A percentile compares a stretch with the other conserved stretches of the same genome.
These are phyloP conservation scores for Lasioglossum figueresi DNA, from an alignment of 2,888 invertebrate genomes.

Conservation along the genomic window DNA sequence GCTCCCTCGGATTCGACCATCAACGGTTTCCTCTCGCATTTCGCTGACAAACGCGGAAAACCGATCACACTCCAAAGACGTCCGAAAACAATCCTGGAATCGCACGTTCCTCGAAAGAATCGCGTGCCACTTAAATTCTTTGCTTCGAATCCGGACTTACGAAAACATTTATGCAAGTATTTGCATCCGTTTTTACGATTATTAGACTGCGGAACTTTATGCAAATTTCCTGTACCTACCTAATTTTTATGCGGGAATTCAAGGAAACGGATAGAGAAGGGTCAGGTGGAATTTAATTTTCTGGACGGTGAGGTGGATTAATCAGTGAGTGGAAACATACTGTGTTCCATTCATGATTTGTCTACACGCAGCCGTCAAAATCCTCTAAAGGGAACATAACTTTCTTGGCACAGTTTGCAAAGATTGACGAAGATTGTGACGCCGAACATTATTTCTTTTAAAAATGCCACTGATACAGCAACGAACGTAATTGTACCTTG, in stretches of 20 bases:
- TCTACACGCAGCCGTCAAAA: not conserved
- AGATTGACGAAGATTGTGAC: no score
- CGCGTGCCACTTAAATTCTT: not conserved
- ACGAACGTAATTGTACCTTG: not conserved
- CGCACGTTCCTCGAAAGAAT: not conserved
- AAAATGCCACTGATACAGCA: not conserved
- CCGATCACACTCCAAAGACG: not conserved
- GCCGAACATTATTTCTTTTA: not conserved
- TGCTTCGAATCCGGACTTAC: not conserved
- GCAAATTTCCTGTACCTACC: not conserved
- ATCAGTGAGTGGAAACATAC: not conserved
- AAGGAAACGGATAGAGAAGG: not conserved
- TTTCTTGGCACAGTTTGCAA: not conserved
- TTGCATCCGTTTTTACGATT: not conserved
- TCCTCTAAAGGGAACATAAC: not conserved
- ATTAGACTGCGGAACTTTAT: conserved; percentile 1
- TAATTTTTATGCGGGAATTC: conserved; percentile 5
- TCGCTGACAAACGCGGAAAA: not conserved
- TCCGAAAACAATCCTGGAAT: not conserved
- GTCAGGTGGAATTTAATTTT: not conserved
- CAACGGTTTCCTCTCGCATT: not conserved
- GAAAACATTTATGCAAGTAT: not conserved
- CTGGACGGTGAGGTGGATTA: not conserved
- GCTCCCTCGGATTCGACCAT: conserved; percentile 61
- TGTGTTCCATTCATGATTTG: not conserved